phyloP scores from a whole-genome alignment of 2,113 vertebrate genomes.

The Drymodes brunneopygia region DNA sequence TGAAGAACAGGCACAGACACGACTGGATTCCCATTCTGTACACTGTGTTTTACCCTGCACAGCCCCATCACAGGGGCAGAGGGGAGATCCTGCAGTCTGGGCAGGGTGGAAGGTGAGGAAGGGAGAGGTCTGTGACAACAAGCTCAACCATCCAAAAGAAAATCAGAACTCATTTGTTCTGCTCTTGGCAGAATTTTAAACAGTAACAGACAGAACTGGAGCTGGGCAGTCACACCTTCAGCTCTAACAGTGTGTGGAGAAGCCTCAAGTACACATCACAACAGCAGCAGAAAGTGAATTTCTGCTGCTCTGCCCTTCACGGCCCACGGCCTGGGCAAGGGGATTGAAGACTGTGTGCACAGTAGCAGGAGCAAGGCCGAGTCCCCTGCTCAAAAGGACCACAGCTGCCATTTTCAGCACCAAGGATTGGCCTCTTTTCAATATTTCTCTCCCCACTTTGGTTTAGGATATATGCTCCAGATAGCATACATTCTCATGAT shows the following conservation, averaged over 20 bases:
- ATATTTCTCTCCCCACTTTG: not conserved
- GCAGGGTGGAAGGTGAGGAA: not conserved
- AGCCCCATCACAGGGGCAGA: rapidly evolving
- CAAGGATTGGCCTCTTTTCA: not conserved
- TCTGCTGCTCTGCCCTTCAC: not conserved
- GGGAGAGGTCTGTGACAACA: not conserved
- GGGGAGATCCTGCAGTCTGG: not conserved
- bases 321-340: not conserved
- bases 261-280: not conserved
- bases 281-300: not conserved
- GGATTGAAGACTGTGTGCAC: too few relatives aligned
- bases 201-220: not conserved
- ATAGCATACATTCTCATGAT: not conserved
- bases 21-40: rapidly evolving
- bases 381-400: not conserved
- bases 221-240: not conserved
- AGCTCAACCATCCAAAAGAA: not conserved
- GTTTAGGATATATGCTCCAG: not conserved
- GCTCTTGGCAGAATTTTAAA: not conserved
- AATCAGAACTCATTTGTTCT: not conserved
- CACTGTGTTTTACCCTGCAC: not conserved
- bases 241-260: not conserved
- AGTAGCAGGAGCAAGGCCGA: not conserved
- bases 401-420: not conserved
- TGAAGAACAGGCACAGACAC: rapidly evolving